A percentile compares a stretch with the other conserved stretches of the same genome.
These are phyloP conservation scores for Solenodon paradoxus DNA, from an alignment of 2,113 vertebrate genomes.

Conservation along the genomic window DNA sequence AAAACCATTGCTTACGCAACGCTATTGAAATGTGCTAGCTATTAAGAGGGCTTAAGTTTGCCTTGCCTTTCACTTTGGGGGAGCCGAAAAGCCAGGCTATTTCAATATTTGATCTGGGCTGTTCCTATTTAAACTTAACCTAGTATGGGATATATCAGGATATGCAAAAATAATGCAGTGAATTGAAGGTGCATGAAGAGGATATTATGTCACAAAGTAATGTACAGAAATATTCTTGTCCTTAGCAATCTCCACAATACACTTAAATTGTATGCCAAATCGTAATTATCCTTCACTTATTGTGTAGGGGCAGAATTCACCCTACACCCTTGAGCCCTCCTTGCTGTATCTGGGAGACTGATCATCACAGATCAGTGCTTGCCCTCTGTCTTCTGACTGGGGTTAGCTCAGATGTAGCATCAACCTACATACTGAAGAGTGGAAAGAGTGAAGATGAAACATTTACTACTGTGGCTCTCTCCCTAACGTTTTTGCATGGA, in stretches of 20 bases:
- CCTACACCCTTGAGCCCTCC: not conserved
- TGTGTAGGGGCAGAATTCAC: not conserved
- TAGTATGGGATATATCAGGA: not conserved
- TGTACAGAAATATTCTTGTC: not conserved
- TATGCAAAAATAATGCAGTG: not conserved
- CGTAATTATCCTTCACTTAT: not conserved
- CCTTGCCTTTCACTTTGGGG: not conserved
- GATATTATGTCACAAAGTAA: not conserved
- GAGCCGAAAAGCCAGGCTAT: not conserved
- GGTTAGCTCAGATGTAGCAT: not conserved
- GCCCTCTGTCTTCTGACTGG: not conserved
- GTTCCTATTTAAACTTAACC: slow-evolving; percentile 3
- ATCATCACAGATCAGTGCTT: not conserved
- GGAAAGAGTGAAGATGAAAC: not conserved
- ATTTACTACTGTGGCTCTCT: not conserved
- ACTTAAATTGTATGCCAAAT: not conserved
- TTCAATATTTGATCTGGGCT: slow-evolving; percentile 8
- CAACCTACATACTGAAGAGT: not conserved
- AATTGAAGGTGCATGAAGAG: not conserved
- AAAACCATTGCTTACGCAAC: not conserved
- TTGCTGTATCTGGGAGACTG: not conserved
- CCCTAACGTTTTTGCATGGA: not conserved
- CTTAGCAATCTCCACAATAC: not conserved
- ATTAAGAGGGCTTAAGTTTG: not conserved
- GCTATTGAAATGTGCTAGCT: not conserved